A percentile compares a stretch with the other conserved stretches of the same genome.
These are phyloP conservation scores for Trachelipus rathkii DNA, from an alignment of 1,140 invertebrate genomes.

Conservation along the genomic window DNA sequence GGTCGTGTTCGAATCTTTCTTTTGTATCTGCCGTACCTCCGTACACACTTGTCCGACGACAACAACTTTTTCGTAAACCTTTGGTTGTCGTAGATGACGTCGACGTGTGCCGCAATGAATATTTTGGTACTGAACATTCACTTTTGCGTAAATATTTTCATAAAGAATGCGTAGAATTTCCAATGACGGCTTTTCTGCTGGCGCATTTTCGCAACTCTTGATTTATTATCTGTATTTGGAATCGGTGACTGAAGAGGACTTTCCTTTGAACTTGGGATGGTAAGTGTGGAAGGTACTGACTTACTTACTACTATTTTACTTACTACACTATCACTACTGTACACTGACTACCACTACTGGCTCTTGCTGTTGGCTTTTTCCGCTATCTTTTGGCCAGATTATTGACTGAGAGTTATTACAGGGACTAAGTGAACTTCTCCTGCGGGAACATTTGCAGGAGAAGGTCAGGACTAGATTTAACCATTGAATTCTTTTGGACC, in stretches of 20 bases:
- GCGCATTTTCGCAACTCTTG: constrained; percentile 3
- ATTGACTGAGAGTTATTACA: no score
- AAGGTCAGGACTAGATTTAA: constrained; percentile 41
- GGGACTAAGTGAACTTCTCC: constrained; percentile 33
- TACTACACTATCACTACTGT: no score
- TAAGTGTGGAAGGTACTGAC: no score
- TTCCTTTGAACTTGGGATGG: no score
- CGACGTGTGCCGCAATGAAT: constrained; percentile 35
- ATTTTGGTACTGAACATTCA: constrained; percentile 42
- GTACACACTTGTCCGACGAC: no score
- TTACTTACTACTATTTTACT: no score
- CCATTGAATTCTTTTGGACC: constrained; percentile 45
- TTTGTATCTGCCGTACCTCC: no score
- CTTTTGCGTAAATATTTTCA: constrained; percentile 38
- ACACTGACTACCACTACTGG: no score
- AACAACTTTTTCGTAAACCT: constrained; percentile 30
- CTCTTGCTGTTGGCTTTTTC: no score
- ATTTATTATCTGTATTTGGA: not conserved
- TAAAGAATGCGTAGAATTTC: constrained; percentile 26
- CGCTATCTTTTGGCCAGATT: constrained; percentile 16
- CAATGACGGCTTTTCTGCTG: constrained; percentile 18
- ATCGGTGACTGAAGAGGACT: no score
- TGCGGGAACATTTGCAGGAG: constrained; percentile 30
- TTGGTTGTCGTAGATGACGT: constrained; percentile 45
- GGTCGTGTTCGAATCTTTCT: constrained; percentile 26